Evolutionary conservation across 2,888 invertebrate species (phyloP).

Genomic region (Tinea trinotella): DNA sequence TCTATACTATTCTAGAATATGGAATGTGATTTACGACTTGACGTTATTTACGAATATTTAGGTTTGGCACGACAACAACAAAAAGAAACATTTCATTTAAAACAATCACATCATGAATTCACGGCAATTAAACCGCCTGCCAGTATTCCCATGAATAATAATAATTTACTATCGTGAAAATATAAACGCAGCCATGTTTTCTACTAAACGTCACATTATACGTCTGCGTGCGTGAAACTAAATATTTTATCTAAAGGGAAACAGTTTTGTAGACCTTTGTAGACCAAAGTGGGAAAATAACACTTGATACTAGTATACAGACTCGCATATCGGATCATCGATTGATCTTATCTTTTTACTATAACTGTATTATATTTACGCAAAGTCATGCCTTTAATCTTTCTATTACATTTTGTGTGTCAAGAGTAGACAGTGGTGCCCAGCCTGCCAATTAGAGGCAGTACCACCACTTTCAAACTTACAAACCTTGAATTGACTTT

Average conservation of each 20-base stretch:
- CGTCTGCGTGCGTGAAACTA: neutral
- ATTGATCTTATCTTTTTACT: neutral
- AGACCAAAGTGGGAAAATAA: neutral
- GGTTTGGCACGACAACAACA: neutral
- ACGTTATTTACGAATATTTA: too few species aligned
- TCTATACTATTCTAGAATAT: too few species aligned
- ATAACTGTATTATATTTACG: neutral
- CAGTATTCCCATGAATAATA: constrained; percentile 7
- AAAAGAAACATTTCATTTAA: neutral
- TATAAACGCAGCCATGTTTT: neutral
- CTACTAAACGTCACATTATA: neutral
- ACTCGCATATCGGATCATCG: neutral
- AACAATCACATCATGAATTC: neutral
- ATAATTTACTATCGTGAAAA: neutral
- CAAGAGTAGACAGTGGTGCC: too few species aligned
- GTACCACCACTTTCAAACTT: too few species aligned
- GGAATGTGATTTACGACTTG: too few species aligned
- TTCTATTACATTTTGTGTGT: too few species aligned
- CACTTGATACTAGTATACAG: too few species aligned
- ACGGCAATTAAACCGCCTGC: constrained; percentile 6
- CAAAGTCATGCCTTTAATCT: neutral
- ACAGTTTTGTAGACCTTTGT: neutral
- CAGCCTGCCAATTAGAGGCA: too few species aligned
- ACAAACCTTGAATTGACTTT: too few species aligned
- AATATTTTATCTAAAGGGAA: neutral